phyloP scores from a whole-genome alignment of 2,888 invertebrate genomes.

The Calephelis perditalis region DNA sequence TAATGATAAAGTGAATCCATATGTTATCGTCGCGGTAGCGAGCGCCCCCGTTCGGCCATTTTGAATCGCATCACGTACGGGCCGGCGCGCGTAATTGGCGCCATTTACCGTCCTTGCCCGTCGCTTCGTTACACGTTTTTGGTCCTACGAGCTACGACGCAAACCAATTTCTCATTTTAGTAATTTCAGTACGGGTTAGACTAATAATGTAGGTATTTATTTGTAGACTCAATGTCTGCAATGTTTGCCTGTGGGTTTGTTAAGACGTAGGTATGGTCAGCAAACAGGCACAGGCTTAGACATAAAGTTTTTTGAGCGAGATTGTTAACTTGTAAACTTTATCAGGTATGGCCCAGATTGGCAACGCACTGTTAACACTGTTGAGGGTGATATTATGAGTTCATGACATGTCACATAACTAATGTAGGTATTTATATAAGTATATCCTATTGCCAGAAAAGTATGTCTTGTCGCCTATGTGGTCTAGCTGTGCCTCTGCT shows the following conservation, averaged over 20 bases:
- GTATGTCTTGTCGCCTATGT: too few species aligned
- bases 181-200: slow-evolving; percentile 23
- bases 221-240: background rate
- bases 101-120: slow-evolving; percentile 64
- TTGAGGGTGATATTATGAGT: too few species aligned
- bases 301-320: too few species aligned
- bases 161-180: slow-evolving; percentile 36
- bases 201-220: slow-evolving; percentile 10
- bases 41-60: slow-evolving; percentile 42
- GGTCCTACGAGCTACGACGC: slow-evolving; percentile 34
- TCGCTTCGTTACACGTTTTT: slow-evolving; percentile 43
- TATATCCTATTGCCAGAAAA: too few species aligned
- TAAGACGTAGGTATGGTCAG: too few species aligned
- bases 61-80: slow-evolving; percentile 65
- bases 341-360: too few species aligned
- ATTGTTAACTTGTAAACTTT: too few species aligned
- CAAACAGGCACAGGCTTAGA: too few species aligned
- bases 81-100: slow-evolving; percentile 69
- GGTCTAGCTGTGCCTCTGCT: too few species aligned
- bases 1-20: slow-evolving; percentile 38
- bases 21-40: slow-evolving; percentile 31
- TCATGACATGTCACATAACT: too few species aligned
- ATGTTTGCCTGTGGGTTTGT: background rate
- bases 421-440: too few species aligned
- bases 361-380: too few species aligned